Evolutionary conservation across 2,113 vertebrate species (phyloP).

Genomic region (Psilopsiagon aymara): DNA sequence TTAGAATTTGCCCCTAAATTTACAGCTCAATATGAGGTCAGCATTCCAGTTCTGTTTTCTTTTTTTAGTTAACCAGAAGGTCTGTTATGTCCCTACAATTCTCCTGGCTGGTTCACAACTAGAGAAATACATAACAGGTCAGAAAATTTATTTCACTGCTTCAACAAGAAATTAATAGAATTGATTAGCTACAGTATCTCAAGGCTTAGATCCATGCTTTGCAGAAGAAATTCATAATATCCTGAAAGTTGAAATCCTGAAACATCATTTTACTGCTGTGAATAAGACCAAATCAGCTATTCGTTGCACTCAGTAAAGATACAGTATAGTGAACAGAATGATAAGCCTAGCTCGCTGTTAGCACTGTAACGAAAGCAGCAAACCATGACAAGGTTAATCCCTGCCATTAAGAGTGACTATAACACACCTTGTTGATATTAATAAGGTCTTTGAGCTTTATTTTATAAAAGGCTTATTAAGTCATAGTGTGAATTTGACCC

Average conservation of each 20-base stretch:
- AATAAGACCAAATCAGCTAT: conserved; percentile 67
- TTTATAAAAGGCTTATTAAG: conserved; percentile 66
- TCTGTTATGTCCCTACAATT: not conserved
- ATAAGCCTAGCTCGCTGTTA: conserved; percentile 48
- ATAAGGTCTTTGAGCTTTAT: conserved; percentile 62
- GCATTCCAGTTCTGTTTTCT: not conserved
- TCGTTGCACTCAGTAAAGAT: conserved; percentile 52
- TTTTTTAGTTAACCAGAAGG: not conserved
- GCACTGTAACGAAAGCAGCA: conserved; percentile 53
- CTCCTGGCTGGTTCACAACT: not conserved
- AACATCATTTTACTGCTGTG: conserved; percentile 62
- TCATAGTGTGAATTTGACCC: conserved; percentile 47
- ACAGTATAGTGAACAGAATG: conserved; percentile 13
- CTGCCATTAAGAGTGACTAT: conserved; percentile 62
- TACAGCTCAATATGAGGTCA: not conserved
- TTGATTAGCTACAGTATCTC: conserved; percentile 67
- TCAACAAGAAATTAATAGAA: conserved; percentile 64
- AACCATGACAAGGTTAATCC: conserved; percentile 72
- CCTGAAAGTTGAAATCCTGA: conserved; percentile 61
- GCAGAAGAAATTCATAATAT: conserved; percentile 57
- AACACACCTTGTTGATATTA: conserved; percentile 70
- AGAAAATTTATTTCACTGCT: conserved; percentile 55
- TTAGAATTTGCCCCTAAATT: not conserved
- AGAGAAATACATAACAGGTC: not conserved
- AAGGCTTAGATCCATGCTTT: conserved; percentile 58